These are phyloP conservation scores for Andrena minutula DNA, from an alignment of 2,888 invertebrate species.

Conservation along the genomic window DNA sequence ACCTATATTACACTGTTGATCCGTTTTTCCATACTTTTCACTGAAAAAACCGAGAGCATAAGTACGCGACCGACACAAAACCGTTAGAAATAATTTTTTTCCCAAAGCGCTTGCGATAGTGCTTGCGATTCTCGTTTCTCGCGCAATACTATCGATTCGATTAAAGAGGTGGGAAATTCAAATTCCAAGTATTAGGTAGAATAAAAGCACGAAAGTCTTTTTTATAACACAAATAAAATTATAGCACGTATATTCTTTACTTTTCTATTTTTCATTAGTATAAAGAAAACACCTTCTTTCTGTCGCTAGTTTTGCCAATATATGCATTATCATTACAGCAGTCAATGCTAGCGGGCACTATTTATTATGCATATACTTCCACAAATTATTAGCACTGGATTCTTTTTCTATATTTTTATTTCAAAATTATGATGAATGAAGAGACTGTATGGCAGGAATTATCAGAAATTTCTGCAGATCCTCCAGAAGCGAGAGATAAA, in stretches of 20 bases:
- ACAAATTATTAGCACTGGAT: neutral
- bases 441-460: constrained; percentile 89
- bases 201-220: constrained; percentile 6
- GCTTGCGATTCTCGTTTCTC: neutral
- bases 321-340: neutral
- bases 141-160: neutral
- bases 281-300: neutral
- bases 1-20: neutral
- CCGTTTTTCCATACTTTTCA: neutral
- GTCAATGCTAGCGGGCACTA: neutral
- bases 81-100: neutral
- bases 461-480: constrained; percentile 91
- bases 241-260: neutral
- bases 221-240: neutral
- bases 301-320: neutral
- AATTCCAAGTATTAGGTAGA: constrained; percentile 1
- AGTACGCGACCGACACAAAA: neutral
- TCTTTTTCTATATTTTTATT: constrained; percentile 27
- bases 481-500: constrained; percentile 90
- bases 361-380: constrained; percentile 19
- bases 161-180: constrained; percentile 1
- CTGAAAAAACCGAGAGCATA: neutral
- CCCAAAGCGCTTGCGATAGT: neutral
- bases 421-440: constrained; percentile 74
- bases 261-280: neutral